phyloP scores from a whole-genome alignment of 2,113 vertebrate species.

The Pelecanoides urinatrix region DNA sequence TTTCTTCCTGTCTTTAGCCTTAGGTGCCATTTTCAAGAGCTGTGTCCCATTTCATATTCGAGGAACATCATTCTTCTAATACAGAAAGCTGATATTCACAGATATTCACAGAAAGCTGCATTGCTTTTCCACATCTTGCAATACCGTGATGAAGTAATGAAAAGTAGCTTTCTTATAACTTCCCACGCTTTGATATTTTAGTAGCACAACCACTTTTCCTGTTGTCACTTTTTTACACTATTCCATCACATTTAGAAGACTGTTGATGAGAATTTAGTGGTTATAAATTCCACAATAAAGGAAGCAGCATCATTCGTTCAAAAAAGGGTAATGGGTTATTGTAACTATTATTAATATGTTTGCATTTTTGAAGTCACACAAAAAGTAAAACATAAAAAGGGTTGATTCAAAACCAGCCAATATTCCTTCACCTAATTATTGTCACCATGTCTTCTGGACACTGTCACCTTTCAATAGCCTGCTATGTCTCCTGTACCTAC shows the following conservation, averaged over 20 bases:
- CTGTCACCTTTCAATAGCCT: neutral
- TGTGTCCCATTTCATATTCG: neutral
- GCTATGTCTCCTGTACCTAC: neutral
- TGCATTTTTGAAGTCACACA: neutral
- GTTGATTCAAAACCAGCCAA: neutral
- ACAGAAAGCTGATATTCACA: neutral
- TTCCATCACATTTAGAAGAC: neutral
- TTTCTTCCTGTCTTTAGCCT: neutral
- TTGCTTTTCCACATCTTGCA: neutral
- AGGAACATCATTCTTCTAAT: neutral
- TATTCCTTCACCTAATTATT: neutral
- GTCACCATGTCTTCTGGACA: neutral
- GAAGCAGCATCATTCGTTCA: neutral
- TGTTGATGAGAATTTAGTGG: neutral
- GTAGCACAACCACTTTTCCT: neutral
- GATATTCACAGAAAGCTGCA: neutral
- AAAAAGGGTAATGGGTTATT: neutral
- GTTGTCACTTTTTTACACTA: neutral
- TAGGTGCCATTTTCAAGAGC: neutral
- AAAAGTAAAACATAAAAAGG: neutral
- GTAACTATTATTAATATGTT: neutral
- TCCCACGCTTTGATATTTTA: neutral
- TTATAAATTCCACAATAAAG: neutral
- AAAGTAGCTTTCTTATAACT: neutral
- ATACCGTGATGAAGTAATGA: neutral